Evolutionary conservation across 2,888 invertebrate genomes (phyloP), one percentile per base, ranked within the genome.

Genomic region (Ornithoptera priamus): DNA sequence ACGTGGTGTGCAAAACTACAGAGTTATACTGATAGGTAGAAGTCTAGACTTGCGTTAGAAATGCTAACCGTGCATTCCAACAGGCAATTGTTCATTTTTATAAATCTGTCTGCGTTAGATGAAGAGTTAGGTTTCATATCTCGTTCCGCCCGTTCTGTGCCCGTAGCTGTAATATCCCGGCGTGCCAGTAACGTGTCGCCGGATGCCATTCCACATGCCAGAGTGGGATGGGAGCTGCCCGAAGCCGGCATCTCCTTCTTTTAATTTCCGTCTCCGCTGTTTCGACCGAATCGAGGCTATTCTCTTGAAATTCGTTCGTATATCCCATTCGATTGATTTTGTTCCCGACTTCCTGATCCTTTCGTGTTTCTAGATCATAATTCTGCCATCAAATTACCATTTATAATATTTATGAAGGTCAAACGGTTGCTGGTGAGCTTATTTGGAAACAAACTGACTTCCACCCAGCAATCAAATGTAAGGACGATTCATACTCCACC

Each of bases 181-280:
- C 59, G 59, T 36, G 68, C 39, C 64, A 56, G 60, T 68, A 68
- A 63, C 62, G 46, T 66, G 70, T 66, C 70, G 57, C 64, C 36
- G 2, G 64, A 17, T 36, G 60, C 42, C 50, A 42, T 60, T 50
- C 65, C 17, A 22, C 42, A 61, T 22, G 69, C 61, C 17, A 22
- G 70, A 70, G 60, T 56, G 70, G 60, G 71, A 70, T 59, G 53
- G 57, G 46, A 3, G 36, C 10, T 24, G 24, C 59, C 50, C 64
- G 65, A 65, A 22, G 57, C 42, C n/a, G 18, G 39, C 64, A 61
- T 74, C 72, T 58, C 70, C 69, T 70, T 71, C 67, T 67, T 72
- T 71, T 74, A 72, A 72, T 73, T 76, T 76, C 73, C 75, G 69
- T 69, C 60, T 57, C 59, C 67, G 67, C 56, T 60, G 63, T 65